phyloP scores from a whole-genome alignment of 2,888 invertebrate genomes.

The Trichopoda pennipes region DNA sequence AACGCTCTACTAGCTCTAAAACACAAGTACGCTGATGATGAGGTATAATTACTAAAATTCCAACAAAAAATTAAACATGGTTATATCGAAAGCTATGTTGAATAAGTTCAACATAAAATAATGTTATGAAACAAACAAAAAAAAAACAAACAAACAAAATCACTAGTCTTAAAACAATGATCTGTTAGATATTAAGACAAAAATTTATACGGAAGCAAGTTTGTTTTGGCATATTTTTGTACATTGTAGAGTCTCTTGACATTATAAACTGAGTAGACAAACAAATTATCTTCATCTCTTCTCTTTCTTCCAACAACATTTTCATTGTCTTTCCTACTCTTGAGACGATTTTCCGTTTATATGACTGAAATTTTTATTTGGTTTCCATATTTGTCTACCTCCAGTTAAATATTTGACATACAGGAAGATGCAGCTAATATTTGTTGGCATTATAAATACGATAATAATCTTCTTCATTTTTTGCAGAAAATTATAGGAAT shows the following conservation, averaged over 20 bases:
- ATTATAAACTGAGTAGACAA: slow-evolving; percentile 15
- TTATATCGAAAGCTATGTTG: slow-evolving; percentile 8
- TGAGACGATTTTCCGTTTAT: background rate
- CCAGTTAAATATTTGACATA: slow-evolving; percentile 27
- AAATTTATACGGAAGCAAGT: slow-evolving; percentile 59
- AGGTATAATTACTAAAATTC: slow-evolving; percentile 32
- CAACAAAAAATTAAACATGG: slow-evolving; percentile 5
- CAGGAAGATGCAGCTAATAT: slow-evolving; percentile 62
- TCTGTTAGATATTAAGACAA: slow-evolving; percentile 23
- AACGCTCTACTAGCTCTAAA: background rate
- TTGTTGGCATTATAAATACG: slow-evolving; percentile 37
- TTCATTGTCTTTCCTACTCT: no score
- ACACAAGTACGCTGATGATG: slow-evolving; percentile 14
- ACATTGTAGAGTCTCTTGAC: slow-evolving; percentile 4
- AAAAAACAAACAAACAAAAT: no score
- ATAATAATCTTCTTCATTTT: slow-evolving; percentile 53
- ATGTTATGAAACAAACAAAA: slow-evolving; percentile 43
- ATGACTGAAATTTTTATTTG: slow-evolving; percentile 28
- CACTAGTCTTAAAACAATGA: background rate
- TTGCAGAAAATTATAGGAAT: slow-evolving; percentile 21
- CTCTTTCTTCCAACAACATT: background rate
- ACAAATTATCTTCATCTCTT: background rate
- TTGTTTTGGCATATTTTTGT: background rate
- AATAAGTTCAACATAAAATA: background rate
- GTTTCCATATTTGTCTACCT: slow-evolving; percentile 13